Conservation (phyloP, 2,888 invertebrate species). For the Rhagophthalmus giganteus region DNA sequence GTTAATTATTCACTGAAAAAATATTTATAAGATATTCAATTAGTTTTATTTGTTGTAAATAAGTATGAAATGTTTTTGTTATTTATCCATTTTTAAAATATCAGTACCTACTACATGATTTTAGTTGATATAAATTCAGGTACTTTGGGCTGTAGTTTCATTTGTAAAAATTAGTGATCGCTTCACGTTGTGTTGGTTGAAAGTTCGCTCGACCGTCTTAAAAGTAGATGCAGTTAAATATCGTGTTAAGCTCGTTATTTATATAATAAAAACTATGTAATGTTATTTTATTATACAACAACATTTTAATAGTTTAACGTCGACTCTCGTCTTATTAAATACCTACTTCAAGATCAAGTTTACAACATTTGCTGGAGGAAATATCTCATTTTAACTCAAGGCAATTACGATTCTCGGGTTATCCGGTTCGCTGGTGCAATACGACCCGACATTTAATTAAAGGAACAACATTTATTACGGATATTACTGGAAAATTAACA, state of each 20-base stretch:
- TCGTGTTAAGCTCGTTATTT: slow-evolving; percentile 10
- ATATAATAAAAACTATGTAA: slow-evolving; percentile 10
- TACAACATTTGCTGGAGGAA: slow-evolving; percentile 17
- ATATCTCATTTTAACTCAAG: slow-evolving; percentile 24
- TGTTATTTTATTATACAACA: slow-evolving; percentile 14
- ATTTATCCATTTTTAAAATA: too few relatives aligned
- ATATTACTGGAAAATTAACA: slow-evolving; percentile 20
- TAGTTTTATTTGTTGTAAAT: too few relatives aligned
- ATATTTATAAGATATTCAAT: too few relatives aligned
- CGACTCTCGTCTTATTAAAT: slow-evolving; percentile 20
- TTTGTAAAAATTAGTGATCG: too few relatives aligned
- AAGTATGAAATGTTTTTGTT: too few relatives aligned
- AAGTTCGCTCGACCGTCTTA: too few relatives aligned
- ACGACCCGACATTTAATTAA: slow-evolving; percentile 28
- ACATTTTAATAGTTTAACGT: slow-evolving; percentile 18
- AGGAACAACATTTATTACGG: slow-evolving; percentile 15
- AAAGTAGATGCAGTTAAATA: slow-evolving; percentile 8
- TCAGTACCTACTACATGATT: too few relatives aligned
- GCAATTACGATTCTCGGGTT: slow-evolving; percentile 34
- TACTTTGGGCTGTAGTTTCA: too few relatives aligned
- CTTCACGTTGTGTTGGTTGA: too few relatives aligned
- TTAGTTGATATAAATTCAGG: too few relatives aligned
- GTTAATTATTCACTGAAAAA: too few relatives aligned
- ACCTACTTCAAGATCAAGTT: slow-evolving; percentile 20
- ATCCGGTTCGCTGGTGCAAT: slow-evolving; percentile 38